A percentile compares a stretch with the other conserved stretches of the same genome.
phyloP scores from a whole-genome alignment of 2,888 invertebrate species.

The Pollenia angustigena region DNA sequence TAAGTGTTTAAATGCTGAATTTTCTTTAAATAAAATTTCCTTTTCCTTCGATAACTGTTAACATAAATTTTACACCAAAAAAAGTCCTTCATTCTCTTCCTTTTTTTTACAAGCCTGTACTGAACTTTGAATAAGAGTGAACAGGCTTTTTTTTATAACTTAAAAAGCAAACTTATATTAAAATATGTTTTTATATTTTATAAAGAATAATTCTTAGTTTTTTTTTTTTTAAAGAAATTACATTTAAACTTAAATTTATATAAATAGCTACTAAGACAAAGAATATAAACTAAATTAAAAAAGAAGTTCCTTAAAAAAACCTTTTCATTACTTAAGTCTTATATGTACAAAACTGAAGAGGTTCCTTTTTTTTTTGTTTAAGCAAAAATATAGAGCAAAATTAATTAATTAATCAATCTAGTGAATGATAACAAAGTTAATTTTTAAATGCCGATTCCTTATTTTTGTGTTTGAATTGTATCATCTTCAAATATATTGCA shows the following conservation, averaged over 20 bases:
- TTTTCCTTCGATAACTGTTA: constrained; percentile 65
- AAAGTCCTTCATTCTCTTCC: constrained; percentile 82
- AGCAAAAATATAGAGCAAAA: constrained; percentile 54
- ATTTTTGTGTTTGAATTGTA: constrained; percentile 9
- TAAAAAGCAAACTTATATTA: constrained; percentile 58
- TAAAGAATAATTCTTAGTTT: constrained; percentile 23
- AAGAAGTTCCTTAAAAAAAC: constrained; percentile 52
- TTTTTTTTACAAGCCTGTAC: constrained; percentile 66
- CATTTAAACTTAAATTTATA: constrained; percentile 41
- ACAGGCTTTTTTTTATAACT: constrained; percentile 43
- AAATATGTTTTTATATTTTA: constrained; percentile 29
- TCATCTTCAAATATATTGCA: constrained; percentile 63
- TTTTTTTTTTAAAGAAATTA: constrained; percentile 9
- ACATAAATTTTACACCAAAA: constrained; percentile 61
- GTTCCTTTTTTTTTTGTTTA: constrained; percentile 23
- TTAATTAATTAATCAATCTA: constrained; percentile 43
- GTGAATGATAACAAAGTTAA: constrained; percentile 40
- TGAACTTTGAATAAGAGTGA: constrained; percentile 21
- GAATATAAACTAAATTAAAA: constrained; percentile 37
- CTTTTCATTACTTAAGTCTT: constrained; percentile 57
- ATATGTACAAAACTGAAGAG: constrained; percentile 62
- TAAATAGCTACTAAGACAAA: constrained; percentile 48
- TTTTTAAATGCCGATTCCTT: constrained; percentile 48
- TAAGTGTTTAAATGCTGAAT: constrained; percentile 15
- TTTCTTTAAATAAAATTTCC: constrained; percentile 61